Evolutionary conservation across 2,113 vertebrate genomes (phyloP), one percentile per base, ranked within the genome.

Genomic region (Neogale vison): DNA sequence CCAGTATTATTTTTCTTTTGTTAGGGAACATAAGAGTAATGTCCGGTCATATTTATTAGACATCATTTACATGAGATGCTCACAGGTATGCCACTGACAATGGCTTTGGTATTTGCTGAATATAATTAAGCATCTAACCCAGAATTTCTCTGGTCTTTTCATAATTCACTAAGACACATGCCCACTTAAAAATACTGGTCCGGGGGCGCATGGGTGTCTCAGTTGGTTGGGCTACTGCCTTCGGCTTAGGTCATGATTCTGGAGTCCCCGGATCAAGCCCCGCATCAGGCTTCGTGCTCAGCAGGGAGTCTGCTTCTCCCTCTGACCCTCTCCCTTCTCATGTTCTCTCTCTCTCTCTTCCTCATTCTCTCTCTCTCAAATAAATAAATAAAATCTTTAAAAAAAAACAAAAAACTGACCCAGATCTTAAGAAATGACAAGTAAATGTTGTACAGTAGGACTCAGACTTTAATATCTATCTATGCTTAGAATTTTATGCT

Each of bases 1-100:
- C 67, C 26, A 74, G 4, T 90, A 71, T 88, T 95, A 42, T 80
- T 93, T 91, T 89, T 65, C 55, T 77, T 67, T 61, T 76, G 21
- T 71, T 94, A 93, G 57, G 63, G 86, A 86, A n/a, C 47, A 69
- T 45, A 83, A 95, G 17, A 72, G 36, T 47, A 63, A 0, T 20
- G 39, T 52, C 74, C 63, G 57, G 6, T 96, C 95, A 20, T 94
- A 72, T 94, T 80, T 95, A 69, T 90, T 72, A 88, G 47, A 84
- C 21, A 67, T 94, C 31, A 52, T 79, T 82, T 93, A 23, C 31
- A 65, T 69, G 5, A 52, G 50, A 12, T 95, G 52, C 21, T 93
- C 61, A 67, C 7, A 80, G 6, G 2, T 52, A 20, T 76, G 65
- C 84, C 45, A 86, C 80, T 59, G 63, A 88, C 36, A 77, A 3